Base-by-base conservation (phyloP, 2,888 invertebrate species). In the Lampropteryx suffumata region DNA sequence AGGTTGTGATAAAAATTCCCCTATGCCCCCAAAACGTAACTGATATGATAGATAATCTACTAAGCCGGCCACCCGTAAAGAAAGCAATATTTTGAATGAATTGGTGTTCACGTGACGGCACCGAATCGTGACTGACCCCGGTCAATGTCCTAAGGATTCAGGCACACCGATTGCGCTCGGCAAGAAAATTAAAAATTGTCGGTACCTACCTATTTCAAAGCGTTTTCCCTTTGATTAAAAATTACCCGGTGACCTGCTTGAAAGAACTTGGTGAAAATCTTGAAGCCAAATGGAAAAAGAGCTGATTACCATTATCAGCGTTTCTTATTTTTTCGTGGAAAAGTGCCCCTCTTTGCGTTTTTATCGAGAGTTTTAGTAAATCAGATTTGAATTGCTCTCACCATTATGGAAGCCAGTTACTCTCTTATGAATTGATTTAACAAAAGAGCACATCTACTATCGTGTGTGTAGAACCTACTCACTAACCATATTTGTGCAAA, bases 321-420 rank as follows among this genome's bases (percentile, higher is more conserved):
- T 9, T 21, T 26, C 27, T 9, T 33, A 33, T 33, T 42, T 42
- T 9, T 26, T n/a, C 10, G 26, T 3, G 32, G n/a, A 33, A 41
- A 42, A 42, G 33, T 33, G 33, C 13, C n/a, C 13, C 3, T n/a
- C 13, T 14, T 32, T 26, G 17, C 24, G n/a, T 27, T 33, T 42
- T 42, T 33, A 27, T 14, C 27, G 11, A 14, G 27, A 42, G 33
- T 27, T 33, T 37, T 33, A 10, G 5, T 11, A 42, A 42, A 34
- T 33, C 33, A 33, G 33, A 34, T 42, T 42, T 42, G 14, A 42
- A 42, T 42, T 14, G n/a, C 32, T 32, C 12, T 5, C 11, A 21
- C 24, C 21, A 21, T 11, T 21, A 5, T 40, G 11, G 24, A 12
- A 32, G 28, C 28, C 28, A 28, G 14, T 17, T 21, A 11, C 7